Evolutionary conservation across 2,888 invertebrate genomes (phyloP).

Genomic region (Crioceris asparagi): DNA sequence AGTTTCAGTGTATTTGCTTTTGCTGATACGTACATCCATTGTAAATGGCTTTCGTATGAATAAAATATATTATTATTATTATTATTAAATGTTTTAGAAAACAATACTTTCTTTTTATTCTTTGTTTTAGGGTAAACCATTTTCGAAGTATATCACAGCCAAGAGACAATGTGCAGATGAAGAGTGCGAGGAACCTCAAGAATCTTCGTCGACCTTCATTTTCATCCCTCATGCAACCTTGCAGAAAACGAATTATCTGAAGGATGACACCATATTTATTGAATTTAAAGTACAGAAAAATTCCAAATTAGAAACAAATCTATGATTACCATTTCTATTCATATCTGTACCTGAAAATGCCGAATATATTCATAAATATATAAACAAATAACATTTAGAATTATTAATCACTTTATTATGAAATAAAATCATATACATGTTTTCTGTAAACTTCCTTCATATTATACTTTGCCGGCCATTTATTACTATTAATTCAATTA

Average conservation of each 20-base stretch:
- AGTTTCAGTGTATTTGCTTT: too few relatives aligned
- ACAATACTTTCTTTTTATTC: slow-evolving; percentile 4
- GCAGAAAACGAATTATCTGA: slow-evolving; percentile 48
- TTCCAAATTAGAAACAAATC: slow-evolving; percentile 19
- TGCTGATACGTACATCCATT: too few relatives aligned
- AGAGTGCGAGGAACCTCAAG: slow-evolving; percentile 36
- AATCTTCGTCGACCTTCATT: slow-evolving; percentile 46
- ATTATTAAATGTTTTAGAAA: slow-evolving; percentile 4
- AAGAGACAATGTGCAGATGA: slow-evolving; percentile 40
- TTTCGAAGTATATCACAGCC: slow-evolving; percentile 51
- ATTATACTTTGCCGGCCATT: too few relatives aligned
- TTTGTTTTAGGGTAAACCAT: slow-evolving; percentile 46
- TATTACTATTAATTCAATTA: too few relatives aligned
- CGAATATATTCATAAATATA: too few relatives aligned
- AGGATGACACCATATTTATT: slow-evolving; percentile 50
- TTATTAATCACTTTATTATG: too few relatives aligned
- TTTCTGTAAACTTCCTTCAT: too few relatives aligned
- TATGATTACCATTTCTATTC: slow-evolving; percentile 14
- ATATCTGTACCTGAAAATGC: too few relatives aligned
- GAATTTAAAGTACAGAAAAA: slow-evolving; percentile 41
- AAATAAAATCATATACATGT: too few relatives aligned
- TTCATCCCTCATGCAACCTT: slow-evolving; percentile 56
- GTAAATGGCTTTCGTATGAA: too few relatives aligned
- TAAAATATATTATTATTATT: slow-evolving; percentile 1
- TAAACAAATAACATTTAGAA: too few relatives aligned